Evolutionary conservation across 2,113 vertebrate species (phyloP), one percentile per base, ranked within the genome.

Genomic region (Gyps fulvus): DNA sequence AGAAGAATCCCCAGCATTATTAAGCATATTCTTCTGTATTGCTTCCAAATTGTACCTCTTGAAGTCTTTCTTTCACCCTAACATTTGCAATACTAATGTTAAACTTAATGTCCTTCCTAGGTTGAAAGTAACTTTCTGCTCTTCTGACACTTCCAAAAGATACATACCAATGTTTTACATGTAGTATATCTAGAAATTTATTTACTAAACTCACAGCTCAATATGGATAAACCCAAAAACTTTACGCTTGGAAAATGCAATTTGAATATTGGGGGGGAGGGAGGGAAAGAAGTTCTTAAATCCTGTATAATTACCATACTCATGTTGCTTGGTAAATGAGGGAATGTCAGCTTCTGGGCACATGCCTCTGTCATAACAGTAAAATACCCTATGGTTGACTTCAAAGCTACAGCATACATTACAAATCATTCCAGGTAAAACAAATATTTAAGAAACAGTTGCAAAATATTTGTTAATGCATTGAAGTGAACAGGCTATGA

Each of bases 241-340:
- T 63, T 67, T 36, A 31, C 16, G n/a, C n/a, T 73, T 59, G 19
- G 34, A 84, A 90, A 92, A 74, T 43, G 8, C 7, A 49, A 2
- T 74, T 79, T 69, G 66, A 54, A 2, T 65, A 40, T 0, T 47
- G 14, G 6, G 13, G 15, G 6, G 6, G 2, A 10, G 4, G 27
- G 36, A 62, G 7, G 21, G 9, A 62, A 49, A 59, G 8, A 62
- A 19, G 26, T 84, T 80, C 3, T 72, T 49, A 67, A 87, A 50
- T 61, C 16, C 13, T 73, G 4, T 77, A 5, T 38, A 36, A 58
- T 85, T 89, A 23, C 10, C 6, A 6, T 67, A 63, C n/a, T 55
- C 13, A 2, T 18, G 18, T 43, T 82, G 23, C 31, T 57, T 74
- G 3, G 36, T 79, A 82, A 62, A 50, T 61, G 38, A 49, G 40